Conservation (phyloP, 1,140 invertebrate species). For the Drosophila quadrilineata region DNA sequence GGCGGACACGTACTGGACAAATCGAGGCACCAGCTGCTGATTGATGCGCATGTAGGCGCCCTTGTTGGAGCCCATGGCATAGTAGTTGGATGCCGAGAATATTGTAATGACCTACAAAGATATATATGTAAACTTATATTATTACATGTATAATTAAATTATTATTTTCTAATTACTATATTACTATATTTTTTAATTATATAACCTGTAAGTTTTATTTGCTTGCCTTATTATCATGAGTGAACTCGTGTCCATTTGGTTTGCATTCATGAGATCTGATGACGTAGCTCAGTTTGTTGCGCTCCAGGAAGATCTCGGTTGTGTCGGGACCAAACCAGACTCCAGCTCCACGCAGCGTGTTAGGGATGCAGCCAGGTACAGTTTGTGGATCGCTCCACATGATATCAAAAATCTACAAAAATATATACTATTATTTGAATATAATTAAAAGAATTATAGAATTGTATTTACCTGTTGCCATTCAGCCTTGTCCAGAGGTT, state of each 20-base stretch:
- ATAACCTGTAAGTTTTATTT: no score
- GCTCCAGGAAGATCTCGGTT: constrained; percentile 88
- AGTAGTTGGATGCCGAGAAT: constrained; percentile 97
- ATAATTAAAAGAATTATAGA: not conserved
- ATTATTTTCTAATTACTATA: no score
- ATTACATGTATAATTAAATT: no score
- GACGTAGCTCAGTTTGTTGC: constrained; percentile 88
- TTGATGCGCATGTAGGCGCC: constrained; percentile 93
- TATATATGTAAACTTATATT: not conserved
- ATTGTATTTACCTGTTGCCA: constrained; percentile 92
- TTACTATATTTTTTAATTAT: not conserved
- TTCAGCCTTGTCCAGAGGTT: constrained; percentile 87
- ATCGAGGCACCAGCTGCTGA: constrained; percentile 88
- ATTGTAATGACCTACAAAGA: constrained; percentile 90
- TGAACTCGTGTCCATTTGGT: constrained; percentile 92
- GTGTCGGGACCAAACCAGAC: constrained; percentile 95
- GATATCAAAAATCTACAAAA: constrained; percentile 90
- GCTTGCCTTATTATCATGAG: constrained; percentile 89
- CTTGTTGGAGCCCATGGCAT: constrained; percentile 94
- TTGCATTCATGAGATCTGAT: constrained; percentile 97
- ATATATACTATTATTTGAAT: not conserved
- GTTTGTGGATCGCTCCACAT: constrained; percentile 95
- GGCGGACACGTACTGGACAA: constrained; percentile 91
- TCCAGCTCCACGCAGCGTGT: constrained; percentile 92
- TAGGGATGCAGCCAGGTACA: constrained; percentile 88